Percentiles rank a stretch among this genome's conserved stretches.
Evolutionary conservation across 2,888 invertebrate genomes (phyloP).

Genomic region (Euspilapteryx auroguttella): DNA sequence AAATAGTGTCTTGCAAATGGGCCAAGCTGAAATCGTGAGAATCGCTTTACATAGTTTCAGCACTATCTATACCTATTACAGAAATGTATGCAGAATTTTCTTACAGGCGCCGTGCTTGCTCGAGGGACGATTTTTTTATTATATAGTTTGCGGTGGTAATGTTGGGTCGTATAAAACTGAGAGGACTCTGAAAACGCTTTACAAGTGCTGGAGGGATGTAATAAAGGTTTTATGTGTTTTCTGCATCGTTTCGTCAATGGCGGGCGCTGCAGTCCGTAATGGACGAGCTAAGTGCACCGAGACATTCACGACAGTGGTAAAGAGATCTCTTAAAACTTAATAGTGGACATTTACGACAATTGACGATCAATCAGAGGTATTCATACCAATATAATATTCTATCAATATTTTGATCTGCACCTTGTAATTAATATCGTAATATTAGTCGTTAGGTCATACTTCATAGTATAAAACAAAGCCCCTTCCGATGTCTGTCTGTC

Average conservation of each 20-base stretch:
- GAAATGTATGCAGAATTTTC: no score
- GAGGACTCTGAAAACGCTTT: slow-evolving; percentile 50
- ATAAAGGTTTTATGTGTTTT: slow-evolving; percentile 48
- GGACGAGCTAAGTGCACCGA: slow-evolving; percentile 57
- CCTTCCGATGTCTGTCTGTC: no score
- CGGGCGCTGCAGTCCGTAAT: slow-evolving; percentile 52
- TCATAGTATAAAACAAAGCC: no score
- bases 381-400: no score
- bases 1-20: slow-evolving; percentile 2
- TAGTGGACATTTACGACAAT: slow-evolving; percentile 3
- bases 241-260: slow-evolving; percentile 43
- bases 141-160: slow-evolving; percentile 30
- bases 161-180: slow-evolving; percentile 41
- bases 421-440: no score
- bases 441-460: no score
- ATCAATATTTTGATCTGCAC: no score
- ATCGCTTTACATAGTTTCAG: no score
- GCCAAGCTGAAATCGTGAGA: not conserved
- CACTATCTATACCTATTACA: no score
- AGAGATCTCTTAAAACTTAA: slow-evolving; percentile 17
- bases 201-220: slow-evolving; percentile 60
- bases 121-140: no score
- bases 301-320: slow-evolving; percentile 41
- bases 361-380: not conserved
- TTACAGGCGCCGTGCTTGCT: no score